Percentiles rank a stretch among this genome's conserved stretches.
phyloP scores from a whole-genome alignment of 23 tunicate species.

The Styela plicata region DNA sequence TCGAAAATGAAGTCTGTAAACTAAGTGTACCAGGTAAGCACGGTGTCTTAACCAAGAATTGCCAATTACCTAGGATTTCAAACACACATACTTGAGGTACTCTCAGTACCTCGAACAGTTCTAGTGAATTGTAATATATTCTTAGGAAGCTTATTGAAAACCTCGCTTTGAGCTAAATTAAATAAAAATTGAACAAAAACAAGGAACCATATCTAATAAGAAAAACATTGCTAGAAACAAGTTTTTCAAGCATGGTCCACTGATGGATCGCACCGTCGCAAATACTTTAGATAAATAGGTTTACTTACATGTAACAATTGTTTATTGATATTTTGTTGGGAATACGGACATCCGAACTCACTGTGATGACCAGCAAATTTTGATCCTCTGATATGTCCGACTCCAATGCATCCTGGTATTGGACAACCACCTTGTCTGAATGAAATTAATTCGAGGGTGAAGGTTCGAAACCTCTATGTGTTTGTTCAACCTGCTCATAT shows the following conservation, averaged over 20 bases:
- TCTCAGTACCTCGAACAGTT: too few species aligned
- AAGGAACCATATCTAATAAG: background rate
- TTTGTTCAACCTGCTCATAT: background rate
- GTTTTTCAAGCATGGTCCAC: background rate
- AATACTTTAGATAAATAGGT: background rate
- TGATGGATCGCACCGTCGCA: background rate
- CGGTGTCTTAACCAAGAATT: too few species aligned
- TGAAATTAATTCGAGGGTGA: background rate
- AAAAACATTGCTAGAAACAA: background rate
- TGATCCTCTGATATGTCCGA: conserved; percentile 44
- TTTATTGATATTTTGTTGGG: conserved; percentile 31
- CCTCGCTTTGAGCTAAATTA: too few species aligned
- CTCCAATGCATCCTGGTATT: conserved; percentile 51
- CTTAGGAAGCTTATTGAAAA: background rate
- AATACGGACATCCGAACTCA: conserved; percentile 70
- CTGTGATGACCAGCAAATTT: conserved; percentile 43
- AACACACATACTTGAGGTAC: too few species aligned
- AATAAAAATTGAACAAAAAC: background rate
- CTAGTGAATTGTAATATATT: background rate
- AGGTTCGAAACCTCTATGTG: background rate
- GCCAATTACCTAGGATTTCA: too few species aligned
- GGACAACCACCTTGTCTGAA: conserved; percentile 37
- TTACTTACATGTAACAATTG: background rate
- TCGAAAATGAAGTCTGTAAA: too few species aligned
- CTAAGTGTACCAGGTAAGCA: too few species aligned